A percentile compares a stretch with the other conserved stretches of the same genome.
Conservation (phyloP, 2,113 vertebrate genomes). For the Poeciliopsis prolifica region DNA sequence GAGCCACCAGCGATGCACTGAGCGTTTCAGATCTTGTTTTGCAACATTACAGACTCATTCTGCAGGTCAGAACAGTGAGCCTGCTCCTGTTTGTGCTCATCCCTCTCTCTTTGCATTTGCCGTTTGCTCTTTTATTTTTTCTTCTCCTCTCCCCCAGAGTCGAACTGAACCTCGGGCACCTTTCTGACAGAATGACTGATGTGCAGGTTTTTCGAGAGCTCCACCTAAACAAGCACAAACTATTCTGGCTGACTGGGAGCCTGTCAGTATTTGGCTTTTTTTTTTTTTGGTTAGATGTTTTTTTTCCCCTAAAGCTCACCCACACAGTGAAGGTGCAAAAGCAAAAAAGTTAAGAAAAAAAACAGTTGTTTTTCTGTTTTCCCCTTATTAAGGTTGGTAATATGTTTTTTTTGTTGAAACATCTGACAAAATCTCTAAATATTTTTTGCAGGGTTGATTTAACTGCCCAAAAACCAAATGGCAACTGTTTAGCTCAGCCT, state of each 20-base stretch:
- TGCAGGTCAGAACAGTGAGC: conserved; percentile 53
- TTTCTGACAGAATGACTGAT: conserved; percentile 69
- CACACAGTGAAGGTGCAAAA: conserved; percentile 27
- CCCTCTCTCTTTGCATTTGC: neutral
- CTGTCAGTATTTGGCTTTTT: conserved; percentile 39
- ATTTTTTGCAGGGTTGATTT: neutral
- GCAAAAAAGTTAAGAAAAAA: neutral
- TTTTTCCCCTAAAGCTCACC: conserved; percentile 45
- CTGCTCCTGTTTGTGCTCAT: conserved; percentile 18
- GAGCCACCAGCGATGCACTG: conserved; percentile 39
- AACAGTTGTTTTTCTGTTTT: too few species aligned
- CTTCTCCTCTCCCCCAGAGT: conserved; percentile 1
- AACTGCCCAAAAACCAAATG: neutral
- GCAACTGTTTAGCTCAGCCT: too few species aligned
- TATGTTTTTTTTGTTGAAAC: too few species aligned
- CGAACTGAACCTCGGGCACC: conserved; percentile 57
- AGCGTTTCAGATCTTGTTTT: conserved; percentile 42
- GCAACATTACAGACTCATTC: conserved; percentile 43
- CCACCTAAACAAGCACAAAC: conserved; percentile 49
- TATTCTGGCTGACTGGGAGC: conserved; percentile 35
- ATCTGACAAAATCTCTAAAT: neutral
- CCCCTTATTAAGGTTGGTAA: too few species aligned
- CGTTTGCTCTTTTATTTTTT: conserved; percentile 7
- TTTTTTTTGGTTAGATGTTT: conserved; percentile 10
- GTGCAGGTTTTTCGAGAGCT: conserved; percentile 44